These are phyloP conservation scores for Schlechtendalia chinensis DNA, from an alignment of 1,140 invertebrate genomes.

Conservation along the genomic window DNA sequence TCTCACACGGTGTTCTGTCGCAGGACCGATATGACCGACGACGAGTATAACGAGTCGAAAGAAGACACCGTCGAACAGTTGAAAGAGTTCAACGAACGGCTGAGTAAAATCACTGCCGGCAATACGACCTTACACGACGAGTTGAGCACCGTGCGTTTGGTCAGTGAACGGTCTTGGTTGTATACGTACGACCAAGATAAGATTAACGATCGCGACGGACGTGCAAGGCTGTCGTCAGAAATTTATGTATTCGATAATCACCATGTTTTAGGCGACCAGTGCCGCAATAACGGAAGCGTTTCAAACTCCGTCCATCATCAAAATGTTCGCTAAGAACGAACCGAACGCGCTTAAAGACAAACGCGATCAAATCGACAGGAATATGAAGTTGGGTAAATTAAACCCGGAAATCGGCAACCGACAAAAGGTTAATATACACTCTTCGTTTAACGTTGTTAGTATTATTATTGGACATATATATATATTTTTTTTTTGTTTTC, in stretches of 20 bases:
- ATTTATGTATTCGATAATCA: too few species aligned
- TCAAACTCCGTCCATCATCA: slow-evolving; percentile 74
- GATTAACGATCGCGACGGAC: too few species aligned
- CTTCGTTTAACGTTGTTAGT: too few species aligned
- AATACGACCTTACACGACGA: slow-evolving; percentile 71
- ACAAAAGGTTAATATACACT: slow-evolving; percentile 14
- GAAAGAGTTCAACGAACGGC: slow-evolving; percentile 69
- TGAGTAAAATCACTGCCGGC: slow-evolving; percentile 68
- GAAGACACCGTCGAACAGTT: slow-evolving; percentile 74
- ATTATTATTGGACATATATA: too few species aligned
- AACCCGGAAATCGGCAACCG: slow-evolving; percentile 10
- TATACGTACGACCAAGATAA: too few species aligned
- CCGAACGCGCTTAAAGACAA: slow-evolving; percentile 67
- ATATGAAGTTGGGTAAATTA: slow-evolving; percentile 60
- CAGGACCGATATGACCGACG: slow-evolving; percentile 65
- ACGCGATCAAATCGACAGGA: slow-evolving; percentile 61
- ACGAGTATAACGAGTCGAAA: slow-evolving; percentile 72
- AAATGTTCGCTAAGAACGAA: slow-evolving; percentile 74
- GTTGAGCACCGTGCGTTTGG: slow-evolving; percentile 67
- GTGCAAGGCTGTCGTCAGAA: too few species aligned
- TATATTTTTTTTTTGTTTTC: not conserved
- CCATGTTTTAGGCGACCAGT: slow-evolving; percentile 68
- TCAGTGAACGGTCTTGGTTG: too few species aligned
- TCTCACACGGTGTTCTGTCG: too few species aligned
- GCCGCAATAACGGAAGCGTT: slow-evolving; percentile 76